Conservation (phyloP, 1,140 invertebrate species). For the Capitella teleta region DNA sequence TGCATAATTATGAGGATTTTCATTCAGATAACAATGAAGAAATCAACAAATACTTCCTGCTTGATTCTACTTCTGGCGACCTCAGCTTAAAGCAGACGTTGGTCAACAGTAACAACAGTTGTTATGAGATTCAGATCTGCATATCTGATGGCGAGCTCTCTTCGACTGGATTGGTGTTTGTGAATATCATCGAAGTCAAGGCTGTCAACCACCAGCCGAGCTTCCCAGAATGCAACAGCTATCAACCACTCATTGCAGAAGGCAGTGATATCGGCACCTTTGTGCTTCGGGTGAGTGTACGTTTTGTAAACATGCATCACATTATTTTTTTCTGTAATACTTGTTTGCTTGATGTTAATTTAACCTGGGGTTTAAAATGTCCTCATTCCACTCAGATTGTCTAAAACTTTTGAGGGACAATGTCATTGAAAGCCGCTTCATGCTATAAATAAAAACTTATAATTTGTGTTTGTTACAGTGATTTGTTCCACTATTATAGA, state of each 20-base stretch:
- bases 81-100: constrained; percentile 3
- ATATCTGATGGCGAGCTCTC: constrained; percentile 2
- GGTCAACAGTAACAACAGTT: not conserved
- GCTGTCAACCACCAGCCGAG: constrained; percentile 12
- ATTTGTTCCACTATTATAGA: no score
- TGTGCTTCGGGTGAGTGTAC: not conserved
- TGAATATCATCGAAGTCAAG: constrained; percentile 6
- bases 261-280: not conserved
- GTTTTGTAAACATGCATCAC: not conserved
- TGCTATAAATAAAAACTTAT: no score
- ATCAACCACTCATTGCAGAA: not conserved
- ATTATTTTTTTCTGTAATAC: not conserved
- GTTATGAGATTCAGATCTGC: not conserved
- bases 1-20: no score
- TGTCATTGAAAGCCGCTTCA: no score
- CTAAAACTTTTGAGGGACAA: no score
- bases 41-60: no score
- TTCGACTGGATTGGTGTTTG: not conserved
- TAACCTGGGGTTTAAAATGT: no score
- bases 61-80: constrained; percentile 3
- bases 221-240: constrained; percentile 8
- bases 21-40: no score
- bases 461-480: no score
- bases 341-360: no score
- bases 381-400: no score